A percentile compares a stretch with the other conserved stretches of the same genome.
Conservation (phyloP, 64 coral and sea anemone species). For the Astreopora myriophthalma region DNA sequence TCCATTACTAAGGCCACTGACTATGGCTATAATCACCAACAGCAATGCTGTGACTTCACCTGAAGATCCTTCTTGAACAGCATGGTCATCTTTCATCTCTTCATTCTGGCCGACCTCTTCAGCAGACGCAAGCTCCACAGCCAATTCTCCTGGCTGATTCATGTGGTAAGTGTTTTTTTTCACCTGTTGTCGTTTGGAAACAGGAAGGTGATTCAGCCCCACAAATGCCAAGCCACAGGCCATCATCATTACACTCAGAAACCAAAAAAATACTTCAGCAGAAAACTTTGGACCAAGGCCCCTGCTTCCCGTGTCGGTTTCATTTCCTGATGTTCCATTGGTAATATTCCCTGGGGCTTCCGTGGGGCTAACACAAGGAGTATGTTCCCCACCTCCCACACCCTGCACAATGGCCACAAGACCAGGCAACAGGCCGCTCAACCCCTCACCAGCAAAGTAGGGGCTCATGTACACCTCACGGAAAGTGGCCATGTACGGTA, state of each 20-base stretch:
- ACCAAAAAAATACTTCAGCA: constrained; percentile 85
- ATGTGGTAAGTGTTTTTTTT: not conserved
- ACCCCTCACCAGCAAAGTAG: constrained; percentile 84
- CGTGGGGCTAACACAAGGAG: constrained; percentile 29
- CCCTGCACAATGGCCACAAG: constrained; percentile 86
- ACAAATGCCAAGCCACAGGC: constrained; percentile 77
- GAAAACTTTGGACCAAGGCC: constrained; percentile 81
- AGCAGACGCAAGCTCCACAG: not conserved
- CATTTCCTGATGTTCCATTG: constrained; percentile 17
- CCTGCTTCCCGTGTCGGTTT: constrained; percentile 27
- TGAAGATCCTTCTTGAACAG: not conserved
- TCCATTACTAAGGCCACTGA: constrained; percentile 93
- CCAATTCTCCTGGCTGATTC: not conserved
- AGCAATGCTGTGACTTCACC: constrained; percentile 30
- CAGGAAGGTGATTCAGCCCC: constrained; percentile 68
- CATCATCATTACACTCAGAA: constrained; percentile 81
- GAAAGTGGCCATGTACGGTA: constrained; percentile 93
- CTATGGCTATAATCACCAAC: constrained; percentile 68
- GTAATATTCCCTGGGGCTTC: not conserved
- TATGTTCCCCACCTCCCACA: constrained; percentile 59
- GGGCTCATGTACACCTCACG: constrained; percentile 90
- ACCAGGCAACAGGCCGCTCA: constrained; percentile 93
- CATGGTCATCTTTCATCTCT: not conserved
- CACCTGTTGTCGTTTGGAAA: constrained; percentile 56
- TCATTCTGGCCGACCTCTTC: not conserved